Conservation (phyloP, 2,113 vertebrate species). For the Podocnemis expansa region DNA sequence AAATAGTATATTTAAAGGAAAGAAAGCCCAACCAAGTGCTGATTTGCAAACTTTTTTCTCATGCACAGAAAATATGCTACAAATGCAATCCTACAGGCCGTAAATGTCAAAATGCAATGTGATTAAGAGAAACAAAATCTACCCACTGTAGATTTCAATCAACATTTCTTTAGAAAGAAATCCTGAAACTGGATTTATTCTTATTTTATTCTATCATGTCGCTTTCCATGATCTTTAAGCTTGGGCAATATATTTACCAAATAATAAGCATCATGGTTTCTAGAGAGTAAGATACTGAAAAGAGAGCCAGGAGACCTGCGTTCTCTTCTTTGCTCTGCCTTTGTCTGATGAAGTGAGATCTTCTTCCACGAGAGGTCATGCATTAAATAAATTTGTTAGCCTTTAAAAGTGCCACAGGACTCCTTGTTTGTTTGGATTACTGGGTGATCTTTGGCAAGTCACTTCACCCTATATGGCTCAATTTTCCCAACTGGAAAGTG, state of each 20-base stretch:
- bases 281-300: neutral
- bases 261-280: neutral
- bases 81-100: neutral
- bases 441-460: neutral
- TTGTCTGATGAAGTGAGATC: neutral
- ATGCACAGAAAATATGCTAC: neutral
- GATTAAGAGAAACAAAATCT: conserved; percentile 12
- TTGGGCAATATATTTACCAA: neutral
- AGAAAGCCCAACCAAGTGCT: neutral
- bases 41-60: neutral
- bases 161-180: conserved; percentile 10
- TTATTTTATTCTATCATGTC: neutral
- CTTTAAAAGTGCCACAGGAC: too few relatives aligned
- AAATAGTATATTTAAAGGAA: neutral
- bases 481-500: neutral
- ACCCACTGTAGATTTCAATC: neutral
- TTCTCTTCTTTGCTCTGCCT: neutral
- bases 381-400: too few relatives aligned
- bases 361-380: too few relatives aligned
- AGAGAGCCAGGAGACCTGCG: neutral
- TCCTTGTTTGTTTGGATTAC: neutral
- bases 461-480: neutral
- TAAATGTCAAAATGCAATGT: conserved; percentile 7
- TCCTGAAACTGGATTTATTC: conserved; percentile 34
- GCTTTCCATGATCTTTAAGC: neutral